These are phyloP conservation scores for Odontophorus gujanensis DNA, from an alignment of 2,113 vertebrate species.

Conservation along the genomic window DNA sequence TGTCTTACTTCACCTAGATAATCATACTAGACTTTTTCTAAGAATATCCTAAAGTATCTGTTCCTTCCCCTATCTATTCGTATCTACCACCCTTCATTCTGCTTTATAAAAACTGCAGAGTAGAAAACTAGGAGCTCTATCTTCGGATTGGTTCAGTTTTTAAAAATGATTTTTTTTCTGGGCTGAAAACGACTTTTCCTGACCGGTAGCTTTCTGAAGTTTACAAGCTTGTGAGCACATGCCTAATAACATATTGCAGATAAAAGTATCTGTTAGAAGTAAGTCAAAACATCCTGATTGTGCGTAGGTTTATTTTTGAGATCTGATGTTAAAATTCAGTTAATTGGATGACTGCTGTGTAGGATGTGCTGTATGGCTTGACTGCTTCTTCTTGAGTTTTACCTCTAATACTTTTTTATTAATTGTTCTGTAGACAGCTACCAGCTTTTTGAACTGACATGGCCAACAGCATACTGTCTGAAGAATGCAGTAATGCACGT, in stretches of 20 bases:
- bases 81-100: not conserved
- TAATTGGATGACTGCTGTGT: not conserved
- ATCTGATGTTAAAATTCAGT: not conserved
- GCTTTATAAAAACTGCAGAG: not conserved
- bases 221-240: not conserved
- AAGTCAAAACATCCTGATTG: not conserved
- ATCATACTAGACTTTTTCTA: not conserved
- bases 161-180: not conserved
- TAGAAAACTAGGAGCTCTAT: not conserved
- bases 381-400: not conserved
- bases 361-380: rapidly evolving
- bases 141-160: not conserved
- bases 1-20: not conserved
- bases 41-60: not conserved
- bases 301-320: not conserved
- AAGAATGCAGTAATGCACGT: not conserved
- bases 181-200: not conserved
- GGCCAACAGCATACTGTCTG: not conserved
- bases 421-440: not conserved
- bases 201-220: not conserved
- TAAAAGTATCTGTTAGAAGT: not conserved
- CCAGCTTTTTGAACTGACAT: not conserved
- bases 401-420: not conserved
- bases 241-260: not conserved
- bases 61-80: not conserved